Base-by-base conservation (phyloP, 2,113 vertebrate genomes). In the Hippocampus comes region DNA sequence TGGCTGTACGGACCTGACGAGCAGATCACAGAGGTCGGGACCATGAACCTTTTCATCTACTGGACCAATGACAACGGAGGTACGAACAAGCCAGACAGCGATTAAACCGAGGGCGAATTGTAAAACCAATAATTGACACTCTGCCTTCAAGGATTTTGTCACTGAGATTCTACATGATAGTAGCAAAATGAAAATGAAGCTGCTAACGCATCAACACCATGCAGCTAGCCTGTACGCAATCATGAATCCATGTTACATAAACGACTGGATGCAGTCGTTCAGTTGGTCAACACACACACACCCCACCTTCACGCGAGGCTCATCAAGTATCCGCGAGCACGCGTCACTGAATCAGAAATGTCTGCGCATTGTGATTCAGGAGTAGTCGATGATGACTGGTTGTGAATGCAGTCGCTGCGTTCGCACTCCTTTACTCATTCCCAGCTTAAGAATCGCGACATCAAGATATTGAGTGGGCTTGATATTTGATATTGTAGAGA, bases 11-110 rank as follows among this genome's bases (percentile, higher is more conserved):
- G 95, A 0, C 85, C 93, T 0, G 49, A 94, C 3, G 94, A 96
- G 77, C 89, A 95, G 89, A 92, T 97, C 89, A 97, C 96, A 0
- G 96, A 97, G 86, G 95, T 94, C 20, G 95, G 95, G 56, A 97
- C 94, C 87, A 97, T 97, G 95, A 97, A 97, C 88, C 93, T 97
- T 87, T 97, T 97, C 85, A 25, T 97, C 90, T 95, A 92, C 92
- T 96, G 95, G 96, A 95, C 90, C 78, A 91, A 93, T 0, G 72
- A 93, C 64, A 82, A 93, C 0, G 95, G 95, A 84, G 95, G 96
- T 89, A 25, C 30, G 5, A 78, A 5, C 4, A 17, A 12, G 25
- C 14, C 20, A 27, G 15, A 25, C 5, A 11, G 1, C 59, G 8
- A 21, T 53, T 48, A 3, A 10, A 48, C 46, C 0, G 5, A 2